phyloP scores from a whole-genome alignment of 2,113 vertebrate genomes.

The Phocoena sinus region DNA sequence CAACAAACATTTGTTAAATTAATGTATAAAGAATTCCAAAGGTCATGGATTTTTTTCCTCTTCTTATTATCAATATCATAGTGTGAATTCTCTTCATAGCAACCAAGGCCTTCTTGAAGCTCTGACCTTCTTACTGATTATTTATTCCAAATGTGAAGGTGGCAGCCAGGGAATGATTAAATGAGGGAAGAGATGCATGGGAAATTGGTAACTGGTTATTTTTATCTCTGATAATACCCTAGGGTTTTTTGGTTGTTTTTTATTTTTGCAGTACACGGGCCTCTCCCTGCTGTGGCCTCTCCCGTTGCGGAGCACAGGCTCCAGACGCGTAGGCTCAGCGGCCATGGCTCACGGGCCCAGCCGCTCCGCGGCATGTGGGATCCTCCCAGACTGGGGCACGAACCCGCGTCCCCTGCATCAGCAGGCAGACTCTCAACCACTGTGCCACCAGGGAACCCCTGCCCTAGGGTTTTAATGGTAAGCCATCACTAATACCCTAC shows the following conservation, averaged over 20 bases:
- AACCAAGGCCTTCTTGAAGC: background rate
- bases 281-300: too few species aligned
- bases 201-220: background rate
- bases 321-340: accelerated
- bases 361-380: accelerated
- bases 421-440: too few species aligned
- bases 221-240: background rate
- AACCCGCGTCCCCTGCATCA: too few species aligned
- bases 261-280: too few species aligned
- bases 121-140: background rate
- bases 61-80: background rate
- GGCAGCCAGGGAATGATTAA: background rate
- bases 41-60: background rate
- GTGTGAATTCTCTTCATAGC: background rate
- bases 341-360: too few species aligned
- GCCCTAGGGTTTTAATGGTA: background rate
- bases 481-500: background rate
- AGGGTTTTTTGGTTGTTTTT: background rate
- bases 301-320: too few species aligned
- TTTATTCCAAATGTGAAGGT: background rate
- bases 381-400: too few species aligned
- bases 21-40: background rate
- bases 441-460: background rate
- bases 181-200: background rate
- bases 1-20: background rate